phyloP scores from a whole-genome alignment of 92 coral and sea anemone genomes.

The Phenganax stokvisi region DNA sequence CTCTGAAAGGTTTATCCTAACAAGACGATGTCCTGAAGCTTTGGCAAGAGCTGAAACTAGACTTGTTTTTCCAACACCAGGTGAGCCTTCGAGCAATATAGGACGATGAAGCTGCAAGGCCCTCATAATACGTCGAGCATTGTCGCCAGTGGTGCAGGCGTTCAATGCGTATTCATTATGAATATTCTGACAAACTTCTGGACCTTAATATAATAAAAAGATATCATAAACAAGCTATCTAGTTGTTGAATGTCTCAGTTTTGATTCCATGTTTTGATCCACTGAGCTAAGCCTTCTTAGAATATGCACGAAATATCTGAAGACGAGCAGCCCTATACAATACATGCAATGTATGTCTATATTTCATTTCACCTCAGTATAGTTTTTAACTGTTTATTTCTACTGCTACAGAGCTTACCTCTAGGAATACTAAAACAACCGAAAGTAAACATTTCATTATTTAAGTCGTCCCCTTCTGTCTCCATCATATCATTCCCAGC shows the following conservation, averaged over 20 bases:
- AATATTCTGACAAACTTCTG: slow-evolving; percentile 47
- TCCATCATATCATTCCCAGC: neutral
- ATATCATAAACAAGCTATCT: neutral
- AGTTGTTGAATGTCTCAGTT: too few relatives aligned
- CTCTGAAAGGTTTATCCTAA: slow-evolving; percentile 88
- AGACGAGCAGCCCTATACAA: too few relatives aligned
- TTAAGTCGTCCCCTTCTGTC: slow-evolving; percentile 21
- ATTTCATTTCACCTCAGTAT: too few relatives aligned
- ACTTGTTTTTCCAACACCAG: slow-evolving; percentile 98
- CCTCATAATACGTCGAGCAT: slow-evolving; percentile 73
- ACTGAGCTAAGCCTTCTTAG: too few relatives aligned
- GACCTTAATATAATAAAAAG: slow-evolving; percentile 49
- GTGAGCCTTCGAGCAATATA: slow-evolving; percentile 92
- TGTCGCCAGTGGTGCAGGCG: slow-evolving; percentile 90
- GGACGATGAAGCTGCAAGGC: slow-evolving; percentile 84
- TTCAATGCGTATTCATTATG: slow-evolving; percentile 58
- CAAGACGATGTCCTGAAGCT: slow-evolving; percentile 83
- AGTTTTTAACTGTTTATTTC: too few relatives aligned
- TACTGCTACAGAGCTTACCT: neutral
- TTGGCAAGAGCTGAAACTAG: slow-evolving; percentile 88
- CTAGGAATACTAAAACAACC: slow-evolving; percentile 23
- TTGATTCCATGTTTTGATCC: too few relatives aligned
- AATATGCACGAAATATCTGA: too few relatives aligned
- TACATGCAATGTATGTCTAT: too few relatives aligned
- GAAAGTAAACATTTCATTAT: slow-evolving; percentile 8